Evolutionary conservation across 1,140 invertebrate genomes (phyloP), one percentile per base, ranked within the genome.

Genomic region (Arctopsyche grandis): DNA sequence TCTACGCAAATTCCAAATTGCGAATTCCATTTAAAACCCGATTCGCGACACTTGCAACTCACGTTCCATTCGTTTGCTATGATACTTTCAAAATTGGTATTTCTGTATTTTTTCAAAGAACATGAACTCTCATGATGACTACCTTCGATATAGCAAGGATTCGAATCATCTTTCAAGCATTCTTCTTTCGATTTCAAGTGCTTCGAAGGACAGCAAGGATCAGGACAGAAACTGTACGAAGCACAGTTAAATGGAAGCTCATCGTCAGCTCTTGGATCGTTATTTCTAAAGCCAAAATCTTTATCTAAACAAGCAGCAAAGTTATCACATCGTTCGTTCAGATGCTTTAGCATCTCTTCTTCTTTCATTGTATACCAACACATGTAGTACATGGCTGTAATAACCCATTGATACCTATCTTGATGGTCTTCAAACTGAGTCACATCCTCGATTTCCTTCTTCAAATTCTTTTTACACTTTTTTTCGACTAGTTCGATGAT

Each of bases 141-240:
- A 0, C 69, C 56, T 22, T n/a, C 9, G 1, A n/a, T 22, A 44
- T 85, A 85, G 79, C 90, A 91, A 16, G 89, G 89, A 85, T 90
- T 90, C 48, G 83, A 80, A 19, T 74, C 44, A 44, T 83, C 83
- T 48, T 87, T 83, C 70, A 84, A 85, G 79, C 89, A 90, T 12
- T 84, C 83, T 38, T 83, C 83, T 73, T 83, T 82, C 19, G 84
- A 79, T n/a, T 80, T 80, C 12, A 90, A 83, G 76, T 89, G 86
- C 81, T 88, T 89, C 78, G 87, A 81, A 9, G 90, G 88, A 83
- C 91, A 92, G 83, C 91, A 92, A 24, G 89, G 88, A 85, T 92
- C 91, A 5, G 91, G 91, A 85, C 92, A 93, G 85, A 93, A 92
- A 84, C 91, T 92, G 81, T 92, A 92, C 38, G 85, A 79, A 5